Evolutionary conservation across 2,888 invertebrate genomes (phyloP).

Genomic region (Nomada ruficornis): DNA sequence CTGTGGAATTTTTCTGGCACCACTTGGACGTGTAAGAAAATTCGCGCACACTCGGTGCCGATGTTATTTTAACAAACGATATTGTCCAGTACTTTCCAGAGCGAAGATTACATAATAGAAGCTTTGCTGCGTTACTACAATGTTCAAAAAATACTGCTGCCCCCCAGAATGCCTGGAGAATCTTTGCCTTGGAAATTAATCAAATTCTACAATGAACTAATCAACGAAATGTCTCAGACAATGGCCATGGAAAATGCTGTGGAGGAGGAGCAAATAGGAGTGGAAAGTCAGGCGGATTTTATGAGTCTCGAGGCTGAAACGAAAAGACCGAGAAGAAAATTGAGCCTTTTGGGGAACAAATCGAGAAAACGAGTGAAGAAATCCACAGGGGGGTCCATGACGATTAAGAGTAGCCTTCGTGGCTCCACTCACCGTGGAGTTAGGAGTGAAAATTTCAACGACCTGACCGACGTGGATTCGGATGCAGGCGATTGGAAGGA

Average conservation of each 20-base stretch:
- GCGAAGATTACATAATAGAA: constrained; percentile 80
- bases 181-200: constrained; percentile 73
- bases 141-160: constrained; percentile 81
- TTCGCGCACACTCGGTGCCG: too few species aligned
- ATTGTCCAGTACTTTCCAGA: constrained; percentile 76
- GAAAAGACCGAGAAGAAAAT: background rate
- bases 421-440: background rate
- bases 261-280: background rate
- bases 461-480: constrained; percentile 16
- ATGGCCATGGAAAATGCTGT: constrained; percentile 7
- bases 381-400: background rate
- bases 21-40: constrained; percentile 87
- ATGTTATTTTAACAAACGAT: background rate
- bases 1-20: constrained; percentile 89
- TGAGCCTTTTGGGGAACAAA: background rate
- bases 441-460: background rate
- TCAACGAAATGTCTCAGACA: constrained; percentile 63
- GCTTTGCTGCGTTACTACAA: constrained; percentile 81
- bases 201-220: constrained; percentile 78
- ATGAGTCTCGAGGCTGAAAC: background rate
- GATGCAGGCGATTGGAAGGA: constrained; percentile 18
- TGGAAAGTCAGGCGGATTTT: background rate
- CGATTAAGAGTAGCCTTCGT: background rate
- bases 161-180: constrained; percentile 80
- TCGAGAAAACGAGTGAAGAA: background rate